Evolutionary conservation across 2,888 invertebrate species (phyloP).

Genomic region (Caenorhabditis angaria): DNA sequence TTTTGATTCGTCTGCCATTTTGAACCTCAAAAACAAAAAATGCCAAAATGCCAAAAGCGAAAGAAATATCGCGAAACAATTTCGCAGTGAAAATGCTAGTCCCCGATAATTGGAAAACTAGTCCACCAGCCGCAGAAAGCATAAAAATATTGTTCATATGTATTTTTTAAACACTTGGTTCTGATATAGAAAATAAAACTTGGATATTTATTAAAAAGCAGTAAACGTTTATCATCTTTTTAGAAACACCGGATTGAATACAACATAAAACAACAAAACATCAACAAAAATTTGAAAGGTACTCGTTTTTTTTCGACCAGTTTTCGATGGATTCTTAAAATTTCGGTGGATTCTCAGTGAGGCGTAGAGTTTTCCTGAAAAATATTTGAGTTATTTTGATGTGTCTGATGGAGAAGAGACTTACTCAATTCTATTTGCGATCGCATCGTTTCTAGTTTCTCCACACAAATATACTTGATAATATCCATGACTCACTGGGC

Average conservation of each 20-base stretch:
- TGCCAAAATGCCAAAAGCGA: background rate
- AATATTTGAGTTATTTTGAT: background rate
- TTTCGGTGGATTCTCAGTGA: slow-evolving; percentile 6
- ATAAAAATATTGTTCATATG: background rate
- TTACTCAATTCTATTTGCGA: slow-evolving; percentile 40
- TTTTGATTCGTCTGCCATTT: slow-evolving; percentile 23
- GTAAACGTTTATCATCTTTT: background rate
- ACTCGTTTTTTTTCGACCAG: background rate
- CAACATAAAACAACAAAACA: background rate
- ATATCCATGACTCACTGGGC: slow-evolving; percentile 24
- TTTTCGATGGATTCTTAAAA: background rate
- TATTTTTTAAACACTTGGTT: background rate
- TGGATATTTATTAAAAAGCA: background rate
- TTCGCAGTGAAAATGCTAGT: background rate
- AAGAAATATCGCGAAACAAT: slow-evolving; percentile 3
- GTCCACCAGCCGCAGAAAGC: background rate
- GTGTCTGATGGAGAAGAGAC: background rate
- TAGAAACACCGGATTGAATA: too few species aligned
- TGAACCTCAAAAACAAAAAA: background rate
- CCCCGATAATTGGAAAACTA: background rate
- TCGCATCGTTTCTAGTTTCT: slow-evolving; percentile 27
- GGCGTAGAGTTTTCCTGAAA: slow-evolving; percentile 9
- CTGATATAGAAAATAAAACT: background rate
- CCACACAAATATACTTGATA: slow-evolving; percentile 29
- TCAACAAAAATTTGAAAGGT: background rate